Conservation (phyloP, 2,888 invertebrate species). For the Thysanoteuthis rhombus region DNA sequence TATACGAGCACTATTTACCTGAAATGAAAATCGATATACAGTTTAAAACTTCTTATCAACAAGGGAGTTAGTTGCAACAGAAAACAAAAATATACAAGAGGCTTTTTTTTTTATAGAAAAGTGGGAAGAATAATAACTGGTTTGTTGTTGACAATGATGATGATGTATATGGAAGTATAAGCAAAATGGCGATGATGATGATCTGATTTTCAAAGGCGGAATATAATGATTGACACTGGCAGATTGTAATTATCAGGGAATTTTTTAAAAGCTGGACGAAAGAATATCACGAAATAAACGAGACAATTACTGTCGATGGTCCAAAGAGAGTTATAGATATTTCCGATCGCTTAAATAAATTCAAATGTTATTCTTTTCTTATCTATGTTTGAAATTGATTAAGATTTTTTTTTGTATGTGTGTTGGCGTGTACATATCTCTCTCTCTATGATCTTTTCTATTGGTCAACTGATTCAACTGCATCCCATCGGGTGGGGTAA, state of each 20-base stretch:
- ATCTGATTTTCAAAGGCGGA: background rate
- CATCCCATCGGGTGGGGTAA: background rate
- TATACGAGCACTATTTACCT: background rate
- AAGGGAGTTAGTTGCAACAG: background rate
- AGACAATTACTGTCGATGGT: background rate
- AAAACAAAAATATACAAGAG: background rate
- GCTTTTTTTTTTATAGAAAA: background rate
- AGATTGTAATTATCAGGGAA: background rate
- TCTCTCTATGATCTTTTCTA: background rate
- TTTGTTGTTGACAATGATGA: background rate
- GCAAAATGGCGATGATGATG: background rate
- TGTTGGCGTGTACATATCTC: background rate
- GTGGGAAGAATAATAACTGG: background rate
- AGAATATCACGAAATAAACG: background rate
- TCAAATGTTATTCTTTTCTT: background rate
- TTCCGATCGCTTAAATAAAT: background rate
- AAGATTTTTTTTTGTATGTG: background rate
- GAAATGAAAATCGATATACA: background rate
- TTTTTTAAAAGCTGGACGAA: background rate
- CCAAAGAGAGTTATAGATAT: background rate
- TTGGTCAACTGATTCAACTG: slow-evolving; percentile 12
- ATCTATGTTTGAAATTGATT: too few relatives aligned
- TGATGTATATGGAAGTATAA: background rate
- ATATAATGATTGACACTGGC: background rate
- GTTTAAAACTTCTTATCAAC: background rate